Base-by-base conservation (phyloP, 2,113 vertebrate species). In the Microtus richardsoni region DNA sequence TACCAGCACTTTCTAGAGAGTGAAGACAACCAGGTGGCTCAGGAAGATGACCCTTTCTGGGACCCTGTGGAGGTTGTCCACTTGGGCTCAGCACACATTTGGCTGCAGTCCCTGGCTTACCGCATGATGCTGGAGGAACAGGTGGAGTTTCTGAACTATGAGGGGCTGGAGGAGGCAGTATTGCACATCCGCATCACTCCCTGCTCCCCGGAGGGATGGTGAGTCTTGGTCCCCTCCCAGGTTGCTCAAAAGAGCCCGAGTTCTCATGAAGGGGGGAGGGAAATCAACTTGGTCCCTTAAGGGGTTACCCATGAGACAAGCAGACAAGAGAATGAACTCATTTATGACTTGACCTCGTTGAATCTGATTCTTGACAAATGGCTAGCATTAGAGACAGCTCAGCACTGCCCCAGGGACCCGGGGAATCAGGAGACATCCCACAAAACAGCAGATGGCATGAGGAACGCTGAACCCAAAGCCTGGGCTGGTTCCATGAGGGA, bases 81-180 rank as follows among this genome's bases (percentile, higher is more conserved):
- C 93, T 97, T 99, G 97, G 99, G 99, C 26, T 99, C 98, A 0
- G 99, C 99, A 64, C 99, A 99, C 88, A 87, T 99, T 91, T 99
- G 99, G 99, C 99, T 99, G 54, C 99, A 99, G 97, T 98, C 99
- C 0, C 98, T 99, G 93, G 99, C 99, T 66, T 99, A 99, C 95
- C 97, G 98, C 92, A 99, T 99, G 97, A 95, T 97, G 39, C 91
- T 99, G 24, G 99, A 99, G 91, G 99, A 99, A 82, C 99, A 99
- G 77, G 98, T 98, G 71, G 99, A 99, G 97, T 98, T 99, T 82
- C 96, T 99, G 93, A 99, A 99, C 92, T 99, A 99, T 6, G 99
- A 99, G 2, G 99, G 99, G 39, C 98, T 97, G 54, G 99, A 99
- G 71, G 99, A 99, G 95, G 99, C 99, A 0, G 94, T 99, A 91